Evolutionary conservation across 2,888 invertebrate genomes (phyloP).

Genomic region (Drosophila multiciliata): DNA sequence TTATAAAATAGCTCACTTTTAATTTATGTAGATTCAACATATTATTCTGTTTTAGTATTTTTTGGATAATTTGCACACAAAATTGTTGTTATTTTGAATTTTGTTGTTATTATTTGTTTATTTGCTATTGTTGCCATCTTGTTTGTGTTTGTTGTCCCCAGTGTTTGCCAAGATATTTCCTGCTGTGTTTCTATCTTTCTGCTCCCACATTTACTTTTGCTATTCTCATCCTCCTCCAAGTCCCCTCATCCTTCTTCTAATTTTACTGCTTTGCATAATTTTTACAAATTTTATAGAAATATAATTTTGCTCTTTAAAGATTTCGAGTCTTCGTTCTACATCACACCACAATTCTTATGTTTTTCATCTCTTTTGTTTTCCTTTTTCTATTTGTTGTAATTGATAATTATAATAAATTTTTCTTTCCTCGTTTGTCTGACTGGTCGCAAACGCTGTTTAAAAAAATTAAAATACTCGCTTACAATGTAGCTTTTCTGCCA

Average conservation of each 20-base stretch:
- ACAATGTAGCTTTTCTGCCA: slow-evolving; percentile 42
- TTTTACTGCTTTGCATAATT: slow-evolving; percentile 23
- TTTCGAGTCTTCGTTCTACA: slow-evolving; percentile 61
- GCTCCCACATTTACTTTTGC: slow-evolving; percentile 3
- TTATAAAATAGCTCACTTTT: slow-evolving; percentile 60
- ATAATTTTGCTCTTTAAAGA: slow-evolving; percentile 64
- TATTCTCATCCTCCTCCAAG: slow-evolving; percentile 16
- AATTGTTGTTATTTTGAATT: slow-evolving; percentile 27
- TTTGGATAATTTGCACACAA: slow-evolving; percentile 52
- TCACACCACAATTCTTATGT: slow-evolving; percentile 48
- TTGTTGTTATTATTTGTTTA: slow-evolving; percentile 8
- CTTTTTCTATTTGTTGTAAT: slow-evolving; percentile 2
- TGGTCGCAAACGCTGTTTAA: slow-evolving; percentile 39
- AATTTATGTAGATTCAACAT: slow-evolving; percentile 51
- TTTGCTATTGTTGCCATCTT: slow-evolving; percentile 65
- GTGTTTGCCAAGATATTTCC: slow-evolving; percentile 67
- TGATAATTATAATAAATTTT: slow-evolving; percentile 10
- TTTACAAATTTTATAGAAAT: slow-evolving; percentile 69
- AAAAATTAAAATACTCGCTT: slow-evolving; percentile 69
- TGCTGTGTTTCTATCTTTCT: neutral
- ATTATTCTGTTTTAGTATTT: neutral
- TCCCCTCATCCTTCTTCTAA: neutral
- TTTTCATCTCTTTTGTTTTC: slow-evolving; percentile 18
- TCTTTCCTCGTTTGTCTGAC: slow-evolving; percentile 33
- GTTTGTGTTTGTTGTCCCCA: slow-evolving; percentile 41